Base-by-base conservation (phyloP, 2,113 vertebrate species). In the Cyrtonyx montezumae region DNA sequence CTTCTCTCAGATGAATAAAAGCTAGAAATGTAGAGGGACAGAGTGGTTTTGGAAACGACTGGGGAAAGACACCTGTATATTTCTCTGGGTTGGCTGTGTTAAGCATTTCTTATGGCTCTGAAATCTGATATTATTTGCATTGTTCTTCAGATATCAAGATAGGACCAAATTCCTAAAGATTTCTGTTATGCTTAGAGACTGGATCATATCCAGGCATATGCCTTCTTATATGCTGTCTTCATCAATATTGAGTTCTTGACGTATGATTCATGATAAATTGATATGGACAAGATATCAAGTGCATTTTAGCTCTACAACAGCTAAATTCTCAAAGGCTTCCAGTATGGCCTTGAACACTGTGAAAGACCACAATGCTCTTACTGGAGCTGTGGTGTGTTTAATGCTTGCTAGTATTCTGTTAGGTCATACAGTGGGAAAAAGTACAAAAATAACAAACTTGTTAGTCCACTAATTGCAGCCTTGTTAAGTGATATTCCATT, bases 391-490 rank as follows among this genome's bases (percentile, higher is more conserved):
- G 77, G 45, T 4, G 6, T 76, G 73, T 79, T 90, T 92, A 91
- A 79, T 75, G 81, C 79, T 49, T 70, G 20, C 79, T 89, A 82
- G 74, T 87, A 49, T 87, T 91, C 93, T 1, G 36, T 97, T 96
- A 97, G 93, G 84, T 98, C 97, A 97, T 94, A 3, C 68, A 96
- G 84, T 97, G 97, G 97, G 97, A 97, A 90, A 92, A 91, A 71
- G 87, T 95, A 97, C 97, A 98, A 97, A 96, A 97, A 93, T 93
- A 97, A 98, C 96, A 97, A 93, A 93, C 94, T 79, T 87, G 81
- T 97, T 97, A 97, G 96, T 95, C 91, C 28, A 63, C 89, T 98
- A 98, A 98, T 98, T 97, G 91, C 93, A 79, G 95, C 85, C 94
- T 95, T 95, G 93, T 94, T 97, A 97, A 97, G 68, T 96, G 95